Base-by-base conservation (phyloP, 2,113 vertebrate genomes). In the Sinocyclocheilus grahami region DNA sequence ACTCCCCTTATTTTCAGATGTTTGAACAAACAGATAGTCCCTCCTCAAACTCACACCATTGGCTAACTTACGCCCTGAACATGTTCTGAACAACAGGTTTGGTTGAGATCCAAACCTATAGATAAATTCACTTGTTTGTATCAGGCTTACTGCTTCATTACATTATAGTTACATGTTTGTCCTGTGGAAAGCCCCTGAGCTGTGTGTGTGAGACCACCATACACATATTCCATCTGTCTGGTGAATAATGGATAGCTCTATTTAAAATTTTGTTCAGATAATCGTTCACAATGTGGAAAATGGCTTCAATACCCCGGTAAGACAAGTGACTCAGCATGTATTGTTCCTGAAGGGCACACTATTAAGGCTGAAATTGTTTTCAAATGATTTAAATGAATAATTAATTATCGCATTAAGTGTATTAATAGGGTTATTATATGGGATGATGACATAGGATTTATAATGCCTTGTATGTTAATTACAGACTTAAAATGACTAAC, bases 331-430 rank as follows among this genome's bases (percentile, higher is more conserved):
- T 63, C 20, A 11, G 78, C 58, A 18, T 82, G 79, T 67, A 30
- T 82, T 82, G 79, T 81, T 81, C 39, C 14, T 48, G 39, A 81
- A 65, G 39, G 79, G 79, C 8, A 3, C 14, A 18, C n/a, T 65
- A 24, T 82, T 65, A 46, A 67, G 6, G 24, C 79, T 30, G 62
- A 65, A 82, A 82, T 82, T 30, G 42, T 20, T 82, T 81, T 42
- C 2, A 74, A 24, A 81, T 63, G 24, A 80, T 81, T 65, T 48
- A 82, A 27, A 20, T 82, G 39, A 67, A 82, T 82, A 67, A 67
- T 65, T 20, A 16, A 81, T 65, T 30, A 27, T 42, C 24, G n/a
- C 42, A 11, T 67, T 48, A 65, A n/a, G 62, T 48, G n/a, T 51
- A 63, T 27, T 65, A 65, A 65, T 48, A 48, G n/a, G 39, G n/a